These are phyloP conservation scores for Himalopsyche kuldschensis DNA, from an alignment of 2,888 invertebrate species.

Conservation along the genomic window DNA sequence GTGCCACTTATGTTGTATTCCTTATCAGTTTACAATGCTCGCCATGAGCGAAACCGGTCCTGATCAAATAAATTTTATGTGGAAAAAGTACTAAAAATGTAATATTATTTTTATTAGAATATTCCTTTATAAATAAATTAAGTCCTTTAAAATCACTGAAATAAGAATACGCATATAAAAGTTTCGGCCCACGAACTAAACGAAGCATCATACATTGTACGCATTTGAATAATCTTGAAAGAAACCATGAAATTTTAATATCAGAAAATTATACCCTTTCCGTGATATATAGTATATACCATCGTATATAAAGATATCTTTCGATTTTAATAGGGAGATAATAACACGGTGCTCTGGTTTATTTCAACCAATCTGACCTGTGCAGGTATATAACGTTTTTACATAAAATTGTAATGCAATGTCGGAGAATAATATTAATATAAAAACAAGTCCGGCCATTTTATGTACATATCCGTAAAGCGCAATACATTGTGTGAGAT, in stretches of 20 bases:
- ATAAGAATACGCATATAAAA: background rate
- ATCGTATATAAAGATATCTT: background rate
- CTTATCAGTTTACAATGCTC: no score
- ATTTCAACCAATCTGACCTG: background rate
- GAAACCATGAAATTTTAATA: background rate
- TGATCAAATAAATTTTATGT: no score
- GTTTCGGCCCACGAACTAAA: background rate
- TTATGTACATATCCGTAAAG: background rate
- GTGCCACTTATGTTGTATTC: no score
- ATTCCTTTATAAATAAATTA: no score
- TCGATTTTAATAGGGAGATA: background rate
- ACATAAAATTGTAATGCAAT: background rate
- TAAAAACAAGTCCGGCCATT: background rate
- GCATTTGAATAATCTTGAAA: background rate
- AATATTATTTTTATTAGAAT: no score
- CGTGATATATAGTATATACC: background rate
- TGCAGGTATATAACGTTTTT: background rate
- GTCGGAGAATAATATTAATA: background rate
- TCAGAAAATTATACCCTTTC: background rate
- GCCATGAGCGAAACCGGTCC: no score
- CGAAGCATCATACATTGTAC: background rate
- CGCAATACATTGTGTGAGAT: background rate
- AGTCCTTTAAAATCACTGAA: no score
- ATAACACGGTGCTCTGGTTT: background rate
- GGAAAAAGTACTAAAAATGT: no score